Evolutionary conservation across 1,140 invertebrate genomes (phyloP).

Genomic region (Metopolophium dirhodum): DNA sequence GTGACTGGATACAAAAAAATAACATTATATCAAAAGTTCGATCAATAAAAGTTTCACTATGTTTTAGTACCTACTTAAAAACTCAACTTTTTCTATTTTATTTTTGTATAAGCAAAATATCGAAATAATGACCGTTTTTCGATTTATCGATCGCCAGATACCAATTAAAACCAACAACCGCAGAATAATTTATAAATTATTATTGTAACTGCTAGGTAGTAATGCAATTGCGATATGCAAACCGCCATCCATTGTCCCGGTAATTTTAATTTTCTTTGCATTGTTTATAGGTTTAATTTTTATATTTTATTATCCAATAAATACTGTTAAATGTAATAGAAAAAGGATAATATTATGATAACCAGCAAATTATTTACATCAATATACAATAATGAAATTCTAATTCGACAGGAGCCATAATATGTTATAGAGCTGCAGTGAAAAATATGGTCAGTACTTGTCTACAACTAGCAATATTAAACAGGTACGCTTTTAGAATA

Average conservation of each 20-base stretch:
- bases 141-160: background rate
- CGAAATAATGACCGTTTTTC: background rate
- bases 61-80: background rate
- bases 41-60: background rate
- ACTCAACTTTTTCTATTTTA: background rate
- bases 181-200: background rate
- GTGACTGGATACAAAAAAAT: too few species aligned
- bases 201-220: background rate
- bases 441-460: background rate
- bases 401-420: background rate
- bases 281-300: background rate
- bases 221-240: background rate
- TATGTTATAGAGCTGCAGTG: background rate
- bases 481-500: background rate
- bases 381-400: background rate
- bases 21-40: background rate
- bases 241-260: background rate
- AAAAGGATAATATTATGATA: background rate
- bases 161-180: background rate
- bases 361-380: background rate
- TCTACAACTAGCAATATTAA: too few species aligned
- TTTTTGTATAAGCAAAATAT: background rate
- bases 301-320: background rate
- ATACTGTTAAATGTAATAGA: background rate
- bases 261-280: background rate